These are phyloP conservation scores for Lampris incognitus DNA, from an alignment of 2,113 vertebrate species.

Conservation along the genomic window DNA sequence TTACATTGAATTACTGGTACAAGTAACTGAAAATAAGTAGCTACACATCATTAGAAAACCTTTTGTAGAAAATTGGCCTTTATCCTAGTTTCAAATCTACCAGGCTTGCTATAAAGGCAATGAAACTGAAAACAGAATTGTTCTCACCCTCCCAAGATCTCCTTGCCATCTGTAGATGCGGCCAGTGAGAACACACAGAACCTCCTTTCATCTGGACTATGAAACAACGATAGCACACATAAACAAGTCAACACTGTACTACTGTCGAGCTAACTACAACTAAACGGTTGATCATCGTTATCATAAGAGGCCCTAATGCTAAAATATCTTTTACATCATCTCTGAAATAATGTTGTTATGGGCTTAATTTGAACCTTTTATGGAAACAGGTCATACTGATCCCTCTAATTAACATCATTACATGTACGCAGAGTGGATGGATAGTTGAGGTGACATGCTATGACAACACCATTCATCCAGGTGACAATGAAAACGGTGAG, in stretches of 20 bases:
- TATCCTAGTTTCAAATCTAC: slow-evolving; percentile 12
- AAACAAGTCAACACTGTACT: slow-evolving; percentile 19
- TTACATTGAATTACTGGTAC: no score
- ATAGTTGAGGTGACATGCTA: slow-evolving; percentile 39
- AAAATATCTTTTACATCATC: slow-evolving; percentile 17
- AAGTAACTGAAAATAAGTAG: no score
- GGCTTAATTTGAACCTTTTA: slow-evolving; percentile 22
- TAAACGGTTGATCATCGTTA: neutral
- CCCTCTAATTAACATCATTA: slow-evolving; percentile 16
- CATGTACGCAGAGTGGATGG: slow-evolving; percentile 36
- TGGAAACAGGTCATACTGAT: slow-evolving; percentile 23
- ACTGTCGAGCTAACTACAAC: slow-evolving; percentile 25
- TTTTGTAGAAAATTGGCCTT: neutral
- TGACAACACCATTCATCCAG: slow-evolving; percentile 64
- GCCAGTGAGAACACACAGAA: slow-evolving; percentile 94
- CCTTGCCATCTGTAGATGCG: slow-evolving; percentile 89
- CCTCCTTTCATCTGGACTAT: slow-evolving; percentile 90
- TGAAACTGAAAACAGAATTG: slow-evolving; percentile 35
- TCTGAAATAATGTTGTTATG: slow-evolving; percentile 36
- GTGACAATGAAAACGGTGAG: slow-evolving; percentile 52
- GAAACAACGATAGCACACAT: slow-evolving; percentile 39
- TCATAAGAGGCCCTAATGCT: no score
- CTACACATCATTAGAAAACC: no score
- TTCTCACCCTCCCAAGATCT: slow-evolving; percentile 91
- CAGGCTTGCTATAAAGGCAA: slow-evolving; percentile 6